Evolutionary conservation across 92 coral and sea anemone genomes (phyloP), one percentile per base, ranked within the genome.

Genomic region (Phenganax marumi): DNA sequence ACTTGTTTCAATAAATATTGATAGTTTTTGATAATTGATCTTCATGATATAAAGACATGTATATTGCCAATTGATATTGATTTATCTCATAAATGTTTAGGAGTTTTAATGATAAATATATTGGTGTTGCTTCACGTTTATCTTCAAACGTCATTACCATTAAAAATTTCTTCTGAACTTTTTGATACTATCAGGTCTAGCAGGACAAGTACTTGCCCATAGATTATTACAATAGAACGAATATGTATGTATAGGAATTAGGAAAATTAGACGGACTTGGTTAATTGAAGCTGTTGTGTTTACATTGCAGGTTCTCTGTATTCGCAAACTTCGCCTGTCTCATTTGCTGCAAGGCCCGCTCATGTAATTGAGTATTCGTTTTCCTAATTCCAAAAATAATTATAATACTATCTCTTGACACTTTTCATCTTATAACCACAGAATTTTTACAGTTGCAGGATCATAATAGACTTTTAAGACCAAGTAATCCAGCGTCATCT

Each of bases 401-500:
- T 33, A 33, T 33, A 33, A 33, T 33, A 33, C 5, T 33, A 33
- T 33, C 43, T 33, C 43, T 33, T 33, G 3, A 33, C 43, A 33
- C 43, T 33, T 33, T 33, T 33, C 43, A 33, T 33, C 43, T 5
- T 33, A 33, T 33, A 33, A 33, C 43, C 43, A 56, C 16, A 56
- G 63, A 19, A 19, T 72, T 72, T 48, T 12, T 50, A 9, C 68
- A 91, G 87, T 84, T 89, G 51, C 80, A 81, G 75, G 94, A 91
- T 80, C 94, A 89, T 68, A 68, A 77, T 33, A 84, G 94, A 47
- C 66, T 91, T 23, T 81, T 84, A 64, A 94, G 92, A 80, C 90
- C 91, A 23, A 92, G 90, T 83, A 93, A 87, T 9, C 76, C 90
- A 21, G 89, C 92, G 0, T 92, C 98, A 0, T 89, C 97, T 14